phyloP scores from a whole-genome alignment of 2,888 invertebrate species.

The Pristionchus japonicus region DNA sequence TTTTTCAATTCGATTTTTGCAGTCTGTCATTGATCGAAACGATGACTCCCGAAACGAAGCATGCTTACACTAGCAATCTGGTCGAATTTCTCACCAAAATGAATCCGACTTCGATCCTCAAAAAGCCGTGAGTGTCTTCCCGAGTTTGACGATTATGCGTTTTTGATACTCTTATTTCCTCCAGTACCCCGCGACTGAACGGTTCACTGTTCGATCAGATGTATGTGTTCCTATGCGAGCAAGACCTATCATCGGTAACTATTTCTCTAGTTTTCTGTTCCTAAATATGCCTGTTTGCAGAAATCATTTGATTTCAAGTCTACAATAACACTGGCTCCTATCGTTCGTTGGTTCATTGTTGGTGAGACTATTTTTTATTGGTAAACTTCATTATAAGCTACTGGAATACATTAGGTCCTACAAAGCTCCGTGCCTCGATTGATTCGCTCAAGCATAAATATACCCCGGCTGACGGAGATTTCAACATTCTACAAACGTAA shows the following conservation, averaged over 20 bases:
- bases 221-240: not conserved
- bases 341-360: conserved; percentile 14
- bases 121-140: not conserved
- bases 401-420: not conserved
- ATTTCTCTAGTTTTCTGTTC: no score
- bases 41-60: not conserved
- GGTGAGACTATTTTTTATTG: not conserved
- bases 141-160: no score
- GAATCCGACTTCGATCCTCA: not conserved
- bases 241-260: not conserved
- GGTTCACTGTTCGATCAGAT: not conserved
- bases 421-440: not conserved
- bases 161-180: no score
- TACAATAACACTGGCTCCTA: not conserved
- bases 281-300: not conserved
- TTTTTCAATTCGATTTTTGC: not conserved
- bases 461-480: not conserved
- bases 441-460: not conserved
- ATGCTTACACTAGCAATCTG: not conserved
- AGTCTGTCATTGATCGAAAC: not conserved
- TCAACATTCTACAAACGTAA: not conserved
- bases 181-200: not conserved
- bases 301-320: not conserved
- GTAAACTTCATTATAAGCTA: not conserved
- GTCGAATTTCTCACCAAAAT: not conserved